A percentile compares a stretch with the other conserved stretches of the same genome.
Evolutionary conservation across 2,113 vertebrate species (phyloP).

Genomic region (Mungos mungo): DNA sequence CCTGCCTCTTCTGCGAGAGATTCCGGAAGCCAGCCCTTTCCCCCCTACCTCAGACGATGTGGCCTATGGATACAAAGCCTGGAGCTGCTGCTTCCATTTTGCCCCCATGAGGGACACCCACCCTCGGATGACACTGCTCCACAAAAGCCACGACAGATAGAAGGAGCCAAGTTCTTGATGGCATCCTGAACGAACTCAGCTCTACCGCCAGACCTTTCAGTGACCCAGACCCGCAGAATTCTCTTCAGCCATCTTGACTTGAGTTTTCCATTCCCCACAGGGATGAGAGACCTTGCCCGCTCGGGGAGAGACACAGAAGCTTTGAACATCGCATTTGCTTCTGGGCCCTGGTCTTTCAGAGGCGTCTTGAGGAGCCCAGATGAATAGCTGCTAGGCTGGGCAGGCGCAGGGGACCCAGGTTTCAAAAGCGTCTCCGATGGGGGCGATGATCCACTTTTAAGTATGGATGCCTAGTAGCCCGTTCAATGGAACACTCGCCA

Average conservation of each 20-base stretch:
- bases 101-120: background rate
- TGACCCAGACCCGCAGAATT: background rate
- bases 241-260: background rate
- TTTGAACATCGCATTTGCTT: background rate
- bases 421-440: background rate
- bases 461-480: background rate
- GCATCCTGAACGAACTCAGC: background rate
- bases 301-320: rapidly evolving
- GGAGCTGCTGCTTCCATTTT: background rate
- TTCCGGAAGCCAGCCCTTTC: background rate
- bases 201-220: background rate
- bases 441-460: background rate
- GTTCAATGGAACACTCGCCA: background rate
- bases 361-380: background rate
- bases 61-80: background rate
- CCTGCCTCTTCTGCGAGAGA: background rate
- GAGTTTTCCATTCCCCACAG: background rate
- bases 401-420: background rate
- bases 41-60: background rate
- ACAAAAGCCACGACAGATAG: background rate
- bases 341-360: background rate
- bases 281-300: background rate
- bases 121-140: background rate
- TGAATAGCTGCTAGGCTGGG: background rate
- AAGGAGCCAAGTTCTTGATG: background rate